These are phyloP conservation scores for Hypomesus transpacificus DNA, from an alignment of 2,113 vertebrate genomes.

Conservation along the genomic window DNA sequence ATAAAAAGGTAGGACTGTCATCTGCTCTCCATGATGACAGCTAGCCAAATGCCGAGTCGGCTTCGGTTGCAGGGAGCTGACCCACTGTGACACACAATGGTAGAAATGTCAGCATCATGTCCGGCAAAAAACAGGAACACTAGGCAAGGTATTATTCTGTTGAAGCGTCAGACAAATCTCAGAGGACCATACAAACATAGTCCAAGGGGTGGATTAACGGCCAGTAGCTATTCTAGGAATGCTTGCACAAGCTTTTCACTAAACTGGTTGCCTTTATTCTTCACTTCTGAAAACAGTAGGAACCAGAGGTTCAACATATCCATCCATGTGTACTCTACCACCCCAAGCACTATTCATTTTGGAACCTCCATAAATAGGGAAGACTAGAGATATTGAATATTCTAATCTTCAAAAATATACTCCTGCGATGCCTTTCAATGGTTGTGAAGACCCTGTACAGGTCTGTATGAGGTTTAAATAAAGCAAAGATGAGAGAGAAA, in stretches of 20 bases:
- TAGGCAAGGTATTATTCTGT: constrained; percentile 60
- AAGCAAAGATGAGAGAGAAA: constrained; percentile 34
- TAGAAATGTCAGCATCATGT: constrained; percentile 50
- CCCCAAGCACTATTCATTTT: constrained; percentile 33
- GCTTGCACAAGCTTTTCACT: constrained; percentile 62
- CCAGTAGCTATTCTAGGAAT: constrained; percentile 67
- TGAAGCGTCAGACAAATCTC: constrained; percentile 65
- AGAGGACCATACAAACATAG: constrained; percentile 64
- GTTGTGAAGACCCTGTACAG: too few relatives aligned
- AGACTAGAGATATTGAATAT: too few relatives aligned
- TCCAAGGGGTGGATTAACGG: constrained; percentile 67
- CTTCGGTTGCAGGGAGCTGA: constrained; percentile 19
- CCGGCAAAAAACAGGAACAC: constrained; percentile 52
- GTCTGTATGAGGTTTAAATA: background rate
- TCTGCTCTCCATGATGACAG: constrained; percentile 32
- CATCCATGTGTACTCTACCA: constrained; percentile 27
- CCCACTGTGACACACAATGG: constrained; percentile 46
- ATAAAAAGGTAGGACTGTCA: constrained; percentile 22
- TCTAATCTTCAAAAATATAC: too few relatives aligned
- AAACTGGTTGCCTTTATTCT: constrained; percentile 58
- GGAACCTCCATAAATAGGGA: constrained; percentile 11
- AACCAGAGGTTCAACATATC: constrained; percentile 42
- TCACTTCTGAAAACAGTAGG: constrained; percentile 42
- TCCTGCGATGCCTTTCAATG: background rate
- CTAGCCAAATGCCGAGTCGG: constrained; percentile 30